phyloP scores from a whole-genome alignment of 2,797 vertebrate species.

The Hyperoplus lanceolatus region DNA sequence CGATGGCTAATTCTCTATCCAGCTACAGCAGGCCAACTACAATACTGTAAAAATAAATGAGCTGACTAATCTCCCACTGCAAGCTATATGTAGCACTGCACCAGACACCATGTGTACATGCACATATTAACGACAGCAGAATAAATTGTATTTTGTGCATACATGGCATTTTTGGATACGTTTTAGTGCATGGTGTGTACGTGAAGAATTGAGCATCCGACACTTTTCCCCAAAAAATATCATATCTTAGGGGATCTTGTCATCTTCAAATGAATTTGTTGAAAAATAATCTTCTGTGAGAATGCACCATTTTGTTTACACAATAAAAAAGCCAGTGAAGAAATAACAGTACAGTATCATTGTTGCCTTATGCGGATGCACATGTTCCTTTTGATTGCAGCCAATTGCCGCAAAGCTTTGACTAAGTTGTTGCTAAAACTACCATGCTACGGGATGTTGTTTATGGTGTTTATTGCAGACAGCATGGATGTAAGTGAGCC shows the following conservation, averaged over 20 bases:
- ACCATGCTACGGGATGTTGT: slow-evolving; percentile 52
- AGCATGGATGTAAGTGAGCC: slow-evolving; percentile 64
- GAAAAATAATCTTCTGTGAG: background rate
- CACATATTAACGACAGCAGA: background rate
- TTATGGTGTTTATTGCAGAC: slow-evolving; percentile 64
- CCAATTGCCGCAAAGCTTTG: slow-evolving; percentile 27
- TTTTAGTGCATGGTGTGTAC: background rate
- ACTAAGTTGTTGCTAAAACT: slow-evolving; percentile 28
- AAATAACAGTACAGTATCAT: background rate
- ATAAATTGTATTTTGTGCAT: background rate
- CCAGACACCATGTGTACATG: no score
- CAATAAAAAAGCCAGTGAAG: background rate
- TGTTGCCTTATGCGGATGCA: slow-evolving; percentile 1
- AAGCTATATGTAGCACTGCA: no score
- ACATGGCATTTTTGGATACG: background rate
- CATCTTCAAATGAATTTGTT: background rate
- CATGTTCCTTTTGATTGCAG: slow-evolving; percentile 38
- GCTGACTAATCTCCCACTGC: slow-evolving; percentile 25
- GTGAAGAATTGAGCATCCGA: background rate
- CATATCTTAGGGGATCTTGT: background rate
- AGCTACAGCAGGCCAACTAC: slow-evolving; percentile 24
- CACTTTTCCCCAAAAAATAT: background rate
- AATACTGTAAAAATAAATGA: slow-evolving; percentile 34
- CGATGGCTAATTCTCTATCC: slow-evolving; percentile 50
- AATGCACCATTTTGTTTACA: background rate